A percentile compares a stretch with the other conserved stretches of the same genome.
Conservation (phyloP, 2,113 vertebrate genomes). For the Halcyon malimbica region DNA sequence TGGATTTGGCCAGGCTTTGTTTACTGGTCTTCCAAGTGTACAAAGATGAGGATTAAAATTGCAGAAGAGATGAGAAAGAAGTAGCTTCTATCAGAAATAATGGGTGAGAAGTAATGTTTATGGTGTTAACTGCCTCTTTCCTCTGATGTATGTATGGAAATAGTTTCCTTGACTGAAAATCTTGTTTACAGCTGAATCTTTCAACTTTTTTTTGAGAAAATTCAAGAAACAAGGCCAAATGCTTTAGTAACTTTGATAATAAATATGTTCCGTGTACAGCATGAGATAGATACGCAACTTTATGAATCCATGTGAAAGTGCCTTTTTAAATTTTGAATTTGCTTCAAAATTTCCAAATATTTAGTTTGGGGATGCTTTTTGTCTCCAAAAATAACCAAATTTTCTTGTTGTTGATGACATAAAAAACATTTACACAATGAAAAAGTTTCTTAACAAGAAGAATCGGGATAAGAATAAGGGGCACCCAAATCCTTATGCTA, state of each 20-base stretch:
- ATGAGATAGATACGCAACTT: not conserved
- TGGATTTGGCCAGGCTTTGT: not conserved
- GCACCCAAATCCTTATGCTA: not conserved
- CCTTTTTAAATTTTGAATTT: not conserved
- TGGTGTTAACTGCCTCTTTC: not conserved
- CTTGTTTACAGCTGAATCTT: not conserved
- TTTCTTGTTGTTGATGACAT: not conserved
- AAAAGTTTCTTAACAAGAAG: not conserved
- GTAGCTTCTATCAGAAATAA: not conserved
- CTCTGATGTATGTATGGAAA: not conserved
- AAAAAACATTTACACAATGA: not conserved
- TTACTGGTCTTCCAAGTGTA: not conserved
- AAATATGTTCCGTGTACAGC: not conserved
- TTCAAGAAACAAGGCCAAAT: not conserved
- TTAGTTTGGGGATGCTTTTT: not conserved
- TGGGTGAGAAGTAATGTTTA: not conserved
- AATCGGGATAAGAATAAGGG: not conserved
- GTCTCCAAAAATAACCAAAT: not conserved
- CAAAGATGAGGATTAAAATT: not conserved
- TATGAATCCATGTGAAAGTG: not conserved
- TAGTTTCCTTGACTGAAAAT: not conserved
- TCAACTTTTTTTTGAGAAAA: not conserved
- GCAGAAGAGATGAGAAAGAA: not conserved
- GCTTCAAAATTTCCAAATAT: not conserved
- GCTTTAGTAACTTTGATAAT: not conserved